Conservation (phyloP, 2,797 vertebrate genomes). For the Halcyon badia region DNA sequence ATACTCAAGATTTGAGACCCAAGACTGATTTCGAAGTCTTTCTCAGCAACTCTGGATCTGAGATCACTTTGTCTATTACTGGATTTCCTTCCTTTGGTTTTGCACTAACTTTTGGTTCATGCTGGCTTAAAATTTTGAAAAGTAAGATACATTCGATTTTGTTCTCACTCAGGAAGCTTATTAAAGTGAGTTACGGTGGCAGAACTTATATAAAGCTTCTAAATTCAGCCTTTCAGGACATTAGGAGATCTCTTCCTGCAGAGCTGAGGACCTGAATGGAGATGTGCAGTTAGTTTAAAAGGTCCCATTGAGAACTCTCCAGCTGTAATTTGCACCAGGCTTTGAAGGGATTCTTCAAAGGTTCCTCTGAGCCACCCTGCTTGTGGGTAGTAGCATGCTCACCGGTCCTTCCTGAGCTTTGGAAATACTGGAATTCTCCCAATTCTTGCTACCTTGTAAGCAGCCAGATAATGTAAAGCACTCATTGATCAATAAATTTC, state of each 20-base stretch:
- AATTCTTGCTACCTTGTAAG: background rate
- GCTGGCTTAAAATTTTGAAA: background rate
- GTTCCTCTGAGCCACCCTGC: background rate
- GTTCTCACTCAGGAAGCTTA: background rate
- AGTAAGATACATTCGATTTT: background rate
- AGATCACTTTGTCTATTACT: background rate
- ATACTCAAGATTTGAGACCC: background rate
- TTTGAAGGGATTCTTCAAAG: slow-evolving; percentile 19
- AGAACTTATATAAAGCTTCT: background rate
- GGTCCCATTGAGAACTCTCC: background rate
- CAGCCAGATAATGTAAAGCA: background rate
- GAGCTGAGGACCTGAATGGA: background rate
- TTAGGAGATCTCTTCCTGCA: background rate
- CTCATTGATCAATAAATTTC: background rate
- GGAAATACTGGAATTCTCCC: background rate
- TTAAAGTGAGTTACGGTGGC: background rate
- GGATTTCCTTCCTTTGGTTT: slow-evolving; percentile 2
- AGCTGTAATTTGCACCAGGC: background rate
- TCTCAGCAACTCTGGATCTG: background rate
- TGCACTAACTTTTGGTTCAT: background rate
- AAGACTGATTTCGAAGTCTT: background rate
- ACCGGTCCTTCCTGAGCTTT: background rate
- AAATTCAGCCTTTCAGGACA: background rate
- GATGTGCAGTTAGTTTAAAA: background rate
- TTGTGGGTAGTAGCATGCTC: background rate